Evolutionary conservation across 2,113 vertebrate species (phyloP), one percentile per base, ranked within the genome.

Genomic region (Macquaria ambigua): DNA sequence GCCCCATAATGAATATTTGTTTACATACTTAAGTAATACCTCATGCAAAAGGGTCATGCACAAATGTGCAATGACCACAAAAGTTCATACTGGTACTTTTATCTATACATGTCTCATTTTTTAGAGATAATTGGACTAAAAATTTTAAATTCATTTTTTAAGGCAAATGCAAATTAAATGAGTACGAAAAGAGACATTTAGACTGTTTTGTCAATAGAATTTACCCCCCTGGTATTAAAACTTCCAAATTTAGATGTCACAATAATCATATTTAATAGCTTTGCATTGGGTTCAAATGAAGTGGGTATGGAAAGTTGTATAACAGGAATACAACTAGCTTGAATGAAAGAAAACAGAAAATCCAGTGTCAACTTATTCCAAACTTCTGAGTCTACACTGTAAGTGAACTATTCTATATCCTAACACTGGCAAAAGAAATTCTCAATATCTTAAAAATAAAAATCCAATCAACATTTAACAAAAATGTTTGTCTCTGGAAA

Each of bases 21-120:
- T 12, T 39, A 18, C 28, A 39, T 3, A 53, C 53, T 71, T 5
- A 78, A 69, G 11, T 5, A 66, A 12, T 43, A 58, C 4, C 11
- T 72, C 55, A 66, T 61, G 56, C 23, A 41, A 52, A 64, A n/a
- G 21, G 34, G 59, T 43, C 58, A 82, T 53, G 28, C 34, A 50
- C 7, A 55, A 31, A 37, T 31, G 20, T 20, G 0, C 43, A 74
- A 2, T 67, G n/a, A 46, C 56, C 34, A 53, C 39, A 66, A 28
- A 34, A 58, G 20, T 20, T 34, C 14, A 58, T 16, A 62, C 5
- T 15, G 23, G 4, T 52, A 31, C 53, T 28, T 75, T 52, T 46
- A 39, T 52, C 31, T 34, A 12, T 14, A 72, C 31, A 52, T 6
- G 14, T 58, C 46, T 59, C 5, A 59, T 39, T 39, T 56, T 46